Conservation (phyloP, 2,797 vertebrate species). For the Margarornis squamiger region DNA sequence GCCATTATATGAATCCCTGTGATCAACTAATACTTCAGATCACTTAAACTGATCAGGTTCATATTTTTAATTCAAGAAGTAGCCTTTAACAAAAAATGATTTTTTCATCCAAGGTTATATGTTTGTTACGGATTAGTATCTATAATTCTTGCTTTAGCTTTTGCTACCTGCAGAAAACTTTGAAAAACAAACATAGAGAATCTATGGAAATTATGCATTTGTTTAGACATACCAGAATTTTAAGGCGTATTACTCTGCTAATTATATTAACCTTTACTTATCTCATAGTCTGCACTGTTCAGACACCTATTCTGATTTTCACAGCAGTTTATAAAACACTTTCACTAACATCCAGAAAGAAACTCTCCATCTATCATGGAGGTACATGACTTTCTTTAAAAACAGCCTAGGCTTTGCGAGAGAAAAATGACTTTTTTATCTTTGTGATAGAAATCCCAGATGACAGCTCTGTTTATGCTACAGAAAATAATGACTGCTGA, state of each 20-base stretch:
- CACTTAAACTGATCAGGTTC: background rate
- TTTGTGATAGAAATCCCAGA: conserved; percentile 47
- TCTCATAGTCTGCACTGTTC: background rate
- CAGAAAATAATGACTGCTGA: conserved; percentile 66
- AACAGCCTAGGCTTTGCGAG: conserved; percentile 8
- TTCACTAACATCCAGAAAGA: background rate
- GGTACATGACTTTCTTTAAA: background rate
- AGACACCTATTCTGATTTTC: background rate
- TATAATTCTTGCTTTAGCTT: background rate
- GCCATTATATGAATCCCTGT: background rate
- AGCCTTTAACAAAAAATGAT: background rate
- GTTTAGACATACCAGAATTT: background rate
- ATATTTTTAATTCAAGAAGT: background rate
- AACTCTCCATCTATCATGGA: conserved; percentile 9
- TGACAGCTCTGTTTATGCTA: conserved; percentile 62
- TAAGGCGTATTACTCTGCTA: background rate
- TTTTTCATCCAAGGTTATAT: background rate
- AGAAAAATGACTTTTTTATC: conserved; percentile 53
- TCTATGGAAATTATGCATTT: background rate
- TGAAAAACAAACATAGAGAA: background rate
- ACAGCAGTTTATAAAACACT: background rate
- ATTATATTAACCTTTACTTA: background rate
- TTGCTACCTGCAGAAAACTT: background rate
- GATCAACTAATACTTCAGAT: background rate
- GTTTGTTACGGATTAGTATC: background rate